Evolutionary conservation across 1,140 invertebrate species (phyloP).

Genomic region (Ruditapes philippinarum): DNA sequence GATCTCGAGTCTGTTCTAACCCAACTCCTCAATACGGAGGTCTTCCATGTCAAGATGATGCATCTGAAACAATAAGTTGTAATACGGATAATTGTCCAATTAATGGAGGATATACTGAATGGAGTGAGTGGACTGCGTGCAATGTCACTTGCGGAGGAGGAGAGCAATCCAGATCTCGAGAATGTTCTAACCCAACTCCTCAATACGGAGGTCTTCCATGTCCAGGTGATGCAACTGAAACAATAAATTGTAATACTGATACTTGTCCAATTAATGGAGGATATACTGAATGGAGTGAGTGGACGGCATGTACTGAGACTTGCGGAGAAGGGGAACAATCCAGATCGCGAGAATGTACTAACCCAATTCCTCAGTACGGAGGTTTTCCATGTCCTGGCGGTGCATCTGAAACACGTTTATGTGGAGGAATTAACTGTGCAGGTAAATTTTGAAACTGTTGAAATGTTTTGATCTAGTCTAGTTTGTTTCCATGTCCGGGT

Average conservation of each 20-base stretch:
- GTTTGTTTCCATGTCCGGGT: no score
- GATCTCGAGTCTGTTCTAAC: constrained; percentile 85
- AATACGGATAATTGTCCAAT: constrained; percentile 63
- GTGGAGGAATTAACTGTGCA: not conserved
- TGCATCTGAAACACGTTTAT: constrained; percentile 44
- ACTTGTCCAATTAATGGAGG: constrained; percentile 74
- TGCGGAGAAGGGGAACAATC: constrained; percentile 75
- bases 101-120: constrained; percentile 38
- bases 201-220: constrained; percentile 49
- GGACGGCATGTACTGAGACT: constrained; percentile 71
- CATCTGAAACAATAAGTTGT: constrained; percentile 58
- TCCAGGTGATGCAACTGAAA: constrained; percentile 64
- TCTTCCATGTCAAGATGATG: constrained; percentile 48
- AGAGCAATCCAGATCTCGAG: constrained; percentile 59
- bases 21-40: constrained; percentile 68
- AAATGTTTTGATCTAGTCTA: no score
- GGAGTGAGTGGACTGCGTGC: constrained; percentile 74
- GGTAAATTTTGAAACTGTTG: no score
- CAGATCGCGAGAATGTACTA: constrained; percentile 66
- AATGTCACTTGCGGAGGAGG: constrained; percentile 73
- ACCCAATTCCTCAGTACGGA: constrained; percentile 73
- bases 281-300: constrained; percentile 72
- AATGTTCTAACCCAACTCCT: constrained; percentile 37
- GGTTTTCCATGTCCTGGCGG: constrained; percentile 70
- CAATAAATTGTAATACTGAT: constrained; percentile 68